Evolutionary conservation across 2,888 invertebrate genomes (phyloP).

Genomic region (Coenonympha glycerion): DNA sequence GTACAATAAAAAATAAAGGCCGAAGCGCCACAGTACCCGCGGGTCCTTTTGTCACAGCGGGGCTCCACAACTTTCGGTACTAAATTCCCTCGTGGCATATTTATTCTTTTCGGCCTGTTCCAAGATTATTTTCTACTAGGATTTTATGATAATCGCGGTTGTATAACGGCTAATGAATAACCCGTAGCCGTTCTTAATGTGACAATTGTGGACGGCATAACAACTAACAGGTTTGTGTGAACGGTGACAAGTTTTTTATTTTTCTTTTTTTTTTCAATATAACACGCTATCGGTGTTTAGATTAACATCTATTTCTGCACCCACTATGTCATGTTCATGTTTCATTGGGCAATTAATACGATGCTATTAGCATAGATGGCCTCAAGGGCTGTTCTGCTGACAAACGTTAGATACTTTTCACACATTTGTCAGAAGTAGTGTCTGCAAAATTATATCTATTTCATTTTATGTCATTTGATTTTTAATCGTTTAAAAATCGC

Average conservation of each 20-base stretch:
- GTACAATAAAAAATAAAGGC: constrained; percentile 44
- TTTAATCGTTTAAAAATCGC: too few relatives aligned
- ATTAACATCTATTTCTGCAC: constrained; percentile 36
- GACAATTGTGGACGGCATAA: constrained; percentile 40
- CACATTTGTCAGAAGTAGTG: background rate
- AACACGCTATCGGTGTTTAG: constrained; percentile 23
- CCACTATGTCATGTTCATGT: constrained; percentile 15
- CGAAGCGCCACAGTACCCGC: constrained; percentile 65
- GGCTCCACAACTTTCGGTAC: constrained; percentile 49
- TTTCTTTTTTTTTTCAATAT: constrained; percentile 21
- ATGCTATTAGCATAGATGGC: background rate
- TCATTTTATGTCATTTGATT: too few relatives aligned
- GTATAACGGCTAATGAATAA: constrained; percentile 68
- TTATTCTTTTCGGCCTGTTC: constrained; percentile 53
- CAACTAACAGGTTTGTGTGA: constrained; percentile 29
- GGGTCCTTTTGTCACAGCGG: constrained; percentile 63
- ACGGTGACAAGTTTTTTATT: constrained; percentile 35
- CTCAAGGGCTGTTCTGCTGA: background rate
- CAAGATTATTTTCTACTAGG: constrained; percentile 70
- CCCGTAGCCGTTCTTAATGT: constrained; percentile 44
- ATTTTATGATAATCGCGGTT: constrained; percentile 65
- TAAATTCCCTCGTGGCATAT: constrained; percentile 71
- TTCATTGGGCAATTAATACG: constrained; percentile 9
- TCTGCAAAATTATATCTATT: too few relatives aligned
- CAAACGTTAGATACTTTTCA: background rate